phyloP scores from a whole-genome alignment of 2,113 vertebrate genomes.

The chimpanzee (Pan troglodytes) region DNA sequence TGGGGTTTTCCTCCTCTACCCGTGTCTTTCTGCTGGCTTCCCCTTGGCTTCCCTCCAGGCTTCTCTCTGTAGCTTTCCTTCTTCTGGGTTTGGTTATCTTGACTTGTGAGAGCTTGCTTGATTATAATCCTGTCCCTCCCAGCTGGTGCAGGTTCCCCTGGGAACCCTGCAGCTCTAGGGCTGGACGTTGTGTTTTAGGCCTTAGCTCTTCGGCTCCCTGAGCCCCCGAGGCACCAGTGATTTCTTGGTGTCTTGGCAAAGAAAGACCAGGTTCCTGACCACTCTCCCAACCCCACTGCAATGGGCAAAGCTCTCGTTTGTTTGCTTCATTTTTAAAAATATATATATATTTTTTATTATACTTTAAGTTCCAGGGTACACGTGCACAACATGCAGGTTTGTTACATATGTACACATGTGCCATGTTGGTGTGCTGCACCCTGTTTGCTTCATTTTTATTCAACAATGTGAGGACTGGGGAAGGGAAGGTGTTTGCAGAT shows the following conservation, averaged over 20 bases:
- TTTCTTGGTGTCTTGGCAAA: not conserved
- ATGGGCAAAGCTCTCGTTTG: not conserved
- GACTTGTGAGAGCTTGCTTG: not conserved
- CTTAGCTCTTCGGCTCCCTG: not conserved
- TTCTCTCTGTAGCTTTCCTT: not conserved
- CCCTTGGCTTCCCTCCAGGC: not conserved
- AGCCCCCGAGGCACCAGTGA: not conserved
- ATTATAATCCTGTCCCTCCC: not conserved
- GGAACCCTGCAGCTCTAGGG: not conserved
- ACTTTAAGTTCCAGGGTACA: too few relatives aligned
- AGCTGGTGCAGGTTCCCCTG: not conserved
- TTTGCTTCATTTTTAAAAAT: not conserved
- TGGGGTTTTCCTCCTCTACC: not conserved
- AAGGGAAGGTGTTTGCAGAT: not conserved
- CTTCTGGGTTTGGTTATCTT: not conserved
- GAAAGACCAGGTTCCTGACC: not conserved
- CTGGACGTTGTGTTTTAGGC: not conserved
- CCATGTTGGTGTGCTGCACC: too few relatives aligned
- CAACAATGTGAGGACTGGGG: not conserved
- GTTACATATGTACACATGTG: too few relatives aligned
- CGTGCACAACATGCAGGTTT: too few relatives aligned
- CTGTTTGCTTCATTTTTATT: not conserved
- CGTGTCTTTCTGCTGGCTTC: not conserved
- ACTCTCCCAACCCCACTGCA: not conserved
- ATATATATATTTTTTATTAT: too few relatives aligned